phyloP scores from a whole-genome alignment of 2,113 vertebrate species.

The Plecotus auritus region DNA sequence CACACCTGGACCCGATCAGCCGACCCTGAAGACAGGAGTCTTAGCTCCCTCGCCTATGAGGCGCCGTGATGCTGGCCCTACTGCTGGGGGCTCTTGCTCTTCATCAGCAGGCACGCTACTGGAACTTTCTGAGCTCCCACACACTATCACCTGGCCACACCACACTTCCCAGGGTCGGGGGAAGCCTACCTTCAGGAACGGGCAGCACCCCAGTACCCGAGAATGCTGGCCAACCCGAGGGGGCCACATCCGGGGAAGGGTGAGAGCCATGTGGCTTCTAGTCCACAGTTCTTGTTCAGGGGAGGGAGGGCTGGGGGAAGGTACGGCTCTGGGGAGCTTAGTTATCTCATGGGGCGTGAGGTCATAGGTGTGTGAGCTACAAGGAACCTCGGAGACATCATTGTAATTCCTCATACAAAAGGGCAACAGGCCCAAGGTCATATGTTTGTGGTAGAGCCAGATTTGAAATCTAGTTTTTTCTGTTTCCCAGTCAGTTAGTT shows the following conservation, averaged over 20 bases:
- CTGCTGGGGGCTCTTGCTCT: not conserved
- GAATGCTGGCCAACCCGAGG: not conserved
- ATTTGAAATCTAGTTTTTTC: not conserved
- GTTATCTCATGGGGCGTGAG: not conserved
- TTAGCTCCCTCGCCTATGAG: not conserved
- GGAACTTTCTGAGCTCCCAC: not conserved
- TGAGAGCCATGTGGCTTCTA: not conserved
- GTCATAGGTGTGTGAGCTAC: not conserved
- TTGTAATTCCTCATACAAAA: not conserved
- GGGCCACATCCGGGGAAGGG: not conserved
- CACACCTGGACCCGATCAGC: accelerated
- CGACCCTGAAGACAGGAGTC: not conserved
- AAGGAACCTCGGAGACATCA: not conserved
- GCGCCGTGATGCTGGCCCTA: not conserved
- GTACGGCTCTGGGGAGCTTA: not conserved
- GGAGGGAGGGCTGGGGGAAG: not conserved
- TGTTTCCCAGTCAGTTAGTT: not conserved
- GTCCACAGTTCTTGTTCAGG: not conserved
- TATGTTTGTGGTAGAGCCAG: not conserved
- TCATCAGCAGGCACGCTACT: not conserved
- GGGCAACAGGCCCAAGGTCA: not conserved
- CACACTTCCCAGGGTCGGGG: not conserved
- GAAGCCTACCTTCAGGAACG: not conserved
- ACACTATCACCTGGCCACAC: not conserved
- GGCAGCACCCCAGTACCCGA: not conserved